phyloP scores from a whole-genome alignment of 2,797 vertebrate genomes.

The Notoglanidium macrostoma region DNA sequence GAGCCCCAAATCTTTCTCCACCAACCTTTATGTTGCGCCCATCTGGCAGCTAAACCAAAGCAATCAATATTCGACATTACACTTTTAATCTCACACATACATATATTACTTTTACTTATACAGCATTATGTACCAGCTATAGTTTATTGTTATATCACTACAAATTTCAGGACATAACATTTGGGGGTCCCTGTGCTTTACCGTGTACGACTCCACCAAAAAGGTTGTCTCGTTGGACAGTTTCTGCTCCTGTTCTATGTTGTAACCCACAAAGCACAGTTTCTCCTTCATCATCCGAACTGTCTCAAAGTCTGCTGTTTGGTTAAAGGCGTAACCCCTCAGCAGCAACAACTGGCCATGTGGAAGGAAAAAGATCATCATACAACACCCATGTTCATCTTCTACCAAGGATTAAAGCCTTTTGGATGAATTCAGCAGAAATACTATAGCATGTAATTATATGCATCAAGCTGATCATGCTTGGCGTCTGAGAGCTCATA shows the following conservation, averaged over 20 bases:
- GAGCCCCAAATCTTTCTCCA: constrained; percentile 81
- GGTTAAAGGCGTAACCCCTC: constrained; percentile 82
- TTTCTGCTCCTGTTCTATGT: constrained; percentile 81
- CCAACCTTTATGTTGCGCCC: constrained; percentile 78
- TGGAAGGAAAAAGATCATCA: background rate
- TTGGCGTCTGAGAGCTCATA: background rate
- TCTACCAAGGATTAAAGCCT: background rate
- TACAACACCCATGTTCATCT: background rate
- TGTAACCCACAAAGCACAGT: constrained; percentile 83
- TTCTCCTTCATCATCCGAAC: constrained; percentile 83
- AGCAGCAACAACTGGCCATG: constrained; percentile 74
- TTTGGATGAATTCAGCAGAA: background rate
- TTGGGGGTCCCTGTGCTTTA: constrained; percentile 42
- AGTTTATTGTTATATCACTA: background rate
- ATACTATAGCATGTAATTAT: background rate
- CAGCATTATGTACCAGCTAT: background rate
- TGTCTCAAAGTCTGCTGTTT: constrained; percentile 82
- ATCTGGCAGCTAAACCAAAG: constrained; percentile 72
- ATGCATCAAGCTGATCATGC: background rate
- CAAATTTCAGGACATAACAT: background rate
- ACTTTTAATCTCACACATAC: background rate
- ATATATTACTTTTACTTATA: background rate
- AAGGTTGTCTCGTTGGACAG: constrained; percentile 79
- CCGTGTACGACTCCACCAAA: constrained; percentile 78
- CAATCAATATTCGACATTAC: background rate